Base-by-base conservation (phyloP, 2,113 vertebrate genomes). In the Actinemys pallida region DNA sequence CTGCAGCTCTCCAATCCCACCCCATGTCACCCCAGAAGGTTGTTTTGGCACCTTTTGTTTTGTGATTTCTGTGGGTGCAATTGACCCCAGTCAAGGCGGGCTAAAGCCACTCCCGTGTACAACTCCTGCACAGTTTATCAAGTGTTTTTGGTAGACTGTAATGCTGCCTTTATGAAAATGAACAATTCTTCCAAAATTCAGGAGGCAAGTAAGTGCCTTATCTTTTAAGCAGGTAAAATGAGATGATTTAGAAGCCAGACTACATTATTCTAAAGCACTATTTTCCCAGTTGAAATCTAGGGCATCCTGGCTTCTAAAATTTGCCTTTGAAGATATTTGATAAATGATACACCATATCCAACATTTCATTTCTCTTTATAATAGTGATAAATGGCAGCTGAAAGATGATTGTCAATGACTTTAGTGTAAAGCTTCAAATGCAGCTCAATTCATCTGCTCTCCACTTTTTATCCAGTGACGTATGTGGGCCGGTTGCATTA, bases 291-390 rank as follows among this genome's bases (percentile, higher is more conserved):
- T 59, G n/a, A 94, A 95, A 94, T 65, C 57, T 53, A 79, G 72
- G 39, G 47, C 50, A 57, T 27, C 4, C 1, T 0, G 69, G 65
- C 83, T 85, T 91, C 42, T 25, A 59, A 85, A 94, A 54, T 31
- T 6, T 62, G 8, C 13, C 90, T 81, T 50, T 92, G 54, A 89
- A 83, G 39, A 84, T 62, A 86, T 7, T 75, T 90, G 65, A 83
- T 80, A 96, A 92, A 93, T 89, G 4, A 86, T 42, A 81, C 5
- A 83, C 76, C 2, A 0, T 59, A 93, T 1, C 29, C 88, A 95
- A 78, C 0, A 83, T 84, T 88, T 96, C 83, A 69, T 95, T 87
- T 93, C 78, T 95, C 84, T 75, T 88, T 84, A 10, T 79, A 95
- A 86, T 19, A 35, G 10, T 69, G 10, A 92, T 90, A 93, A 95